Evolutionary conservation across 1,140 invertebrate species (phyloP).

Genomic region (Heterodera carotae): DNA sequence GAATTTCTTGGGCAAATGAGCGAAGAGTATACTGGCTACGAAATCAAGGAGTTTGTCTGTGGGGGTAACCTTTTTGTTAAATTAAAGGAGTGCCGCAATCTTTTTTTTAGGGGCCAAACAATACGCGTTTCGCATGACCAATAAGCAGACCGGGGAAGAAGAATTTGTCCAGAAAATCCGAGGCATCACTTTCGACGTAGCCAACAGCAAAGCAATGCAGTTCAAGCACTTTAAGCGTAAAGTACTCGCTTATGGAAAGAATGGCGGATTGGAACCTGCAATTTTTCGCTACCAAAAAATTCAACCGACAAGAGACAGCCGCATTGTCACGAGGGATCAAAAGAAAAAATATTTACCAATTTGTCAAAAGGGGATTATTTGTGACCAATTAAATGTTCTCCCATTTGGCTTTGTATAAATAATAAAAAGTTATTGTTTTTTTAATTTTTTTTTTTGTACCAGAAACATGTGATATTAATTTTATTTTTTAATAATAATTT

Average conservation of each 20-base stretch:
- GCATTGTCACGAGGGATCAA: background rate
- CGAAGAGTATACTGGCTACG: too few relatives aligned
- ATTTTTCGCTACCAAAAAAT: background rate
- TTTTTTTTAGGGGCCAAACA: constrained; percentile 1
- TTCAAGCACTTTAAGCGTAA: background rate
- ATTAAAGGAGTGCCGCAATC: too few relatives aligned
- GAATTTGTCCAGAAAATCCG: background rate
- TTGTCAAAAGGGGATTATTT: constrained; percentile 1
- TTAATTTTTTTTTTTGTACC: background rate
- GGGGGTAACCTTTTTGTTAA: too few relatives aligned
- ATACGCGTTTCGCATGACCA: background rate
- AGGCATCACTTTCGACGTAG: background rate
- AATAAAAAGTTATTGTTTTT: background rate
- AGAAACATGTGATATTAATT: too few relatives aligned
- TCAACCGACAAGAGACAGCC: background rate
- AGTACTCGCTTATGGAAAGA: background rate
- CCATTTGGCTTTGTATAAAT: background rate
- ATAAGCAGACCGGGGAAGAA: background rate
- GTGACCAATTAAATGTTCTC: background rate
- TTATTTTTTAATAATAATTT: too few relatives aligned
- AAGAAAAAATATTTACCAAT: background rate
- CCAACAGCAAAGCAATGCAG: background rate
- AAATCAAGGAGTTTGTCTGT: too few relatives aligned
- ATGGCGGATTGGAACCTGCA: background rate
- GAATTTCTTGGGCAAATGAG: too few relatives aligned